phyloP scores from a whole-genome alignment of 2,113 vertebrate genomes.

The Scomber colias region DNA sequence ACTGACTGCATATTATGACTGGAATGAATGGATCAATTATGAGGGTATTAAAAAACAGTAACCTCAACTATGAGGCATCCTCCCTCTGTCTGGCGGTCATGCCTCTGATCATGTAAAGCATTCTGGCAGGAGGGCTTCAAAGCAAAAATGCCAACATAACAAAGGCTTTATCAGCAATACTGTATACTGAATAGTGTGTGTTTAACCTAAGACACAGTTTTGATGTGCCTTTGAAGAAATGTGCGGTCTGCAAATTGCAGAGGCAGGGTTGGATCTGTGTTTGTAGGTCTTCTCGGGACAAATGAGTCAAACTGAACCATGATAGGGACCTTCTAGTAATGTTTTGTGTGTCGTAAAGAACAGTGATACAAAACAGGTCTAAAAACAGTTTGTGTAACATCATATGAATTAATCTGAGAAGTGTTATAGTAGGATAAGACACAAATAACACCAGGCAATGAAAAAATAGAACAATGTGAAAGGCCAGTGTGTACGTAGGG shows the following conservation, averaged over 20 bases:
- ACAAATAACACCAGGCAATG: constrained; percentile 4
- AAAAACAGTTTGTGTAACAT: constrained; percentile 1
- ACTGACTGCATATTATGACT: neutral
- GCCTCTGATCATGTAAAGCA: constrained; percentile 11
- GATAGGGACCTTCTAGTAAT: neutral
- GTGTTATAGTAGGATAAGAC: neutral
- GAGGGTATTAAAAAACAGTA: constrained; percentile 34
- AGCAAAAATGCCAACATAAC: constrained; percentile 39
- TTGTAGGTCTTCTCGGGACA: constrained; percentile 9
- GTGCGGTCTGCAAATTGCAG: constrained; percentile 29
- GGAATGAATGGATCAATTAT: constrained; percentile 51
- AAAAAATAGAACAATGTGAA: constrained; percentile 36
- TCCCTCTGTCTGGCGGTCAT: constrained; percentile 25
- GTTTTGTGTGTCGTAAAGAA: neutral
- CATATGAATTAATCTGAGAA: neutral
- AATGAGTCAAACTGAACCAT: constrained; percentile 17
- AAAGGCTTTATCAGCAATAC: constrained; percentile 50
- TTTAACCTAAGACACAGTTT: constrained; percentile 45
- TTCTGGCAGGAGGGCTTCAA: constrained; percentile 53
- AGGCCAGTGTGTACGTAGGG: constrained; percentile 10
- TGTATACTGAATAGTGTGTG: constrained; percentile 42
- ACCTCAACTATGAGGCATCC: constrained; percentile 19
- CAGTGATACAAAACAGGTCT: neutral
- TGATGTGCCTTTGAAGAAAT: constrained; percentile 62
- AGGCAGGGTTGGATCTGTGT: constrained; percentile 21